phyloP scores from a whole-genome alignment of 2,888 invertebrate species.

The Biston stratarius region DNA sequence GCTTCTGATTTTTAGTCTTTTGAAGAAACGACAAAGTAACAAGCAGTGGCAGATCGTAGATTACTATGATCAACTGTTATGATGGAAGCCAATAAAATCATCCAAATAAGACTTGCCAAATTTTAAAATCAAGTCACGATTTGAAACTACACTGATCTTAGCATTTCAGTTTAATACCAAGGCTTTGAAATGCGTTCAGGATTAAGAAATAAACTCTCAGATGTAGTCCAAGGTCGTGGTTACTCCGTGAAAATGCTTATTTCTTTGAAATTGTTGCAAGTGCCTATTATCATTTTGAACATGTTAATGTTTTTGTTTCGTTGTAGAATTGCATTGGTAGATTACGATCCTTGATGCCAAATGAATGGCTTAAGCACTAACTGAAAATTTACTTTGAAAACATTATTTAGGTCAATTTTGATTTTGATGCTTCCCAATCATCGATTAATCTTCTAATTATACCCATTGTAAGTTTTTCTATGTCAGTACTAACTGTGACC shows the following conservation, averaged over 20 bases:
- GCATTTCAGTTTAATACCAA: conserved; percentile 68
- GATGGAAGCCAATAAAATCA: conserved; percentile 22
- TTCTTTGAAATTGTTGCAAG: conserved; percentile 42
- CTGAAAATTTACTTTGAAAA: neutral
- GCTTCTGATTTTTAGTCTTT: neutral
- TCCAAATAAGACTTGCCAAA: conserved; percentile 23
- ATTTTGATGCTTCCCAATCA: too few species aligned
- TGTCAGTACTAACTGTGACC: too few species aligned
- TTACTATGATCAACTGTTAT: conserved; percentile 17
- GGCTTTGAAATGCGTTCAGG: conserved; percentile 58
- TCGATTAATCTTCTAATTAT: too few species aligned
- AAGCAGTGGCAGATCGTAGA: conserved; percentile 21
- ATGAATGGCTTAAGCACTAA: neutral
- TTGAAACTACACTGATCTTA: conserved; percentile 52
- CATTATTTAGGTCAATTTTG: too few species aligned
- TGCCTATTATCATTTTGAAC: conserved; percentile 27
- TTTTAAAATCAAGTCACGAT: conserved; percentile 58
- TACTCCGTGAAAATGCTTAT: conserved; percentile 53
- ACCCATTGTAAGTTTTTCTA: too few species aligned
- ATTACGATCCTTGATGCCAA: neutral
- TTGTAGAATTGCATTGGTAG: conserved; percentile 6
- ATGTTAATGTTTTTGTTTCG: conserved; percentile 27
- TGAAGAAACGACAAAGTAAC: conserved; percentile 1
- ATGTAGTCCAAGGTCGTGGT: conserved; percentile 64
- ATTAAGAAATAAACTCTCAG: conserved; percentile 60